Conservation (phyloP, 2,113 vertebrate genomes). For the Petromus typicus region DNA sequence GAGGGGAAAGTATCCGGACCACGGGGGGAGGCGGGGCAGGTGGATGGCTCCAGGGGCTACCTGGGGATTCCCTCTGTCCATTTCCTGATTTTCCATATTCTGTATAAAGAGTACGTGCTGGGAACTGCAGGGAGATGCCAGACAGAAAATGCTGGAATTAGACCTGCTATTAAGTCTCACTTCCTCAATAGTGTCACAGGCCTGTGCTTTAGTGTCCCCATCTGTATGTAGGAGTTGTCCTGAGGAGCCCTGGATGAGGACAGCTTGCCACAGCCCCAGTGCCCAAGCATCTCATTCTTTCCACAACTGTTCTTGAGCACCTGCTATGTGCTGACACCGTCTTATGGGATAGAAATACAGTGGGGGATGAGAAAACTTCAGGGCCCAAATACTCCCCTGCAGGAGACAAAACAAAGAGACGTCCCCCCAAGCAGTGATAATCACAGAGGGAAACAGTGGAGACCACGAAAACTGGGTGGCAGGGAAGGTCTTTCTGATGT, state of each 20-base stretch:
- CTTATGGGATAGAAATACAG: background rate
- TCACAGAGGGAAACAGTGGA: background rate
- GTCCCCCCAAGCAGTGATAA: background rate
- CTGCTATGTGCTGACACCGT: background rate
- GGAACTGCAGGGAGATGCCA: background rate
- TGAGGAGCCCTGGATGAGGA: background rate
- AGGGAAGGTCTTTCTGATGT: background rate
- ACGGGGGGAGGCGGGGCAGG: accelerated
- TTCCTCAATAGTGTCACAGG: background rate
- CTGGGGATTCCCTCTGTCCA: background rate
- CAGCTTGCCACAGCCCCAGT: background rate
- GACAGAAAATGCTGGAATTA: background rate
- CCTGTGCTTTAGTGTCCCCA: background rate
- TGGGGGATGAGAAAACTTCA: background rate
- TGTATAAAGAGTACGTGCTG: background rate
- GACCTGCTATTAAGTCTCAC: background rate
- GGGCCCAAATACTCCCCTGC: background rate
- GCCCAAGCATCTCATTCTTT: background rate
- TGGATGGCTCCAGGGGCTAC: accelerated
- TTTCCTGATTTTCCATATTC: background rate
- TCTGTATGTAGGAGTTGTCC: background rate
- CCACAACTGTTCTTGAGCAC: background rate
- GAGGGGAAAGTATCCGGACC: too few species aligned
- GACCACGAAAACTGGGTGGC: background rate
- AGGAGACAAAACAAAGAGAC: background rate